A percentile compares a stretch with the other conserved stretches of the same genome.
phyloP scores from a whole-genome alignment of 2,797 vertebrate species.

The Platyrinchus mystaceus region DNA sequence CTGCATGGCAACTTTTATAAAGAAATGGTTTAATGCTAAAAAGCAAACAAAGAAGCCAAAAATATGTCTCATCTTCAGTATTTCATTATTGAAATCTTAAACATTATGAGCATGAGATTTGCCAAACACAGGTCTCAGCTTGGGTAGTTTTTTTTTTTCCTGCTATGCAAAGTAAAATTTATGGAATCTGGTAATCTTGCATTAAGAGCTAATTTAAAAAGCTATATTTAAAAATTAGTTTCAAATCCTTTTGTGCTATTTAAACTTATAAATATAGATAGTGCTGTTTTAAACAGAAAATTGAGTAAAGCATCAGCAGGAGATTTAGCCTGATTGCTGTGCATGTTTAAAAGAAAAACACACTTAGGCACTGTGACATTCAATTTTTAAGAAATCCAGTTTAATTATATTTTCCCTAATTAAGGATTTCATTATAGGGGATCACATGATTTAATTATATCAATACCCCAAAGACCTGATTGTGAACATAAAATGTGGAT shows the following conservation, averaged over 20 bases:
- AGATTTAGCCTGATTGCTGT: constrained; percentile 3
- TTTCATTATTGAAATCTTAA: not conserved
- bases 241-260: constrained; percentile 10
- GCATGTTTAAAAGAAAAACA: constrained; percentile 42
- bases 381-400: constrained; percentile 55
- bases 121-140: not conserved
- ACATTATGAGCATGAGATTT: not conserved
- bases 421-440: constrained; percentile 68
- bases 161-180: not conserved
- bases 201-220: not conserved
- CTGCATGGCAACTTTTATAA: not conserved
- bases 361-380: constrained; percentile 23
- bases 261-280: not conserved
- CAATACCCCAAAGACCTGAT: constrained; percentile 69
- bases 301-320: not conserved
- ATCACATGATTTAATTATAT: constrained; percentile 74
- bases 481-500: constrained; percentile 71
- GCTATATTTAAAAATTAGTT: not conserved
- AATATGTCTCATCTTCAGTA: not conserved
- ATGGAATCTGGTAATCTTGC: not conserved
- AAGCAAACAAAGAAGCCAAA: not conserved
- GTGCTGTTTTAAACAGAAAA: not conserved
- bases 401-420: constrained; percentile 73
- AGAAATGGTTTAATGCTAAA: not conserved
- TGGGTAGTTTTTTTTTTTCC: not conserved